A percentile compares a stretch with the other conserved stretches of the same genome.
Evolutionary conservation across 2,888 invertebrate species (phyloP).

Genomic region (Orchestes rusci): DNA sequence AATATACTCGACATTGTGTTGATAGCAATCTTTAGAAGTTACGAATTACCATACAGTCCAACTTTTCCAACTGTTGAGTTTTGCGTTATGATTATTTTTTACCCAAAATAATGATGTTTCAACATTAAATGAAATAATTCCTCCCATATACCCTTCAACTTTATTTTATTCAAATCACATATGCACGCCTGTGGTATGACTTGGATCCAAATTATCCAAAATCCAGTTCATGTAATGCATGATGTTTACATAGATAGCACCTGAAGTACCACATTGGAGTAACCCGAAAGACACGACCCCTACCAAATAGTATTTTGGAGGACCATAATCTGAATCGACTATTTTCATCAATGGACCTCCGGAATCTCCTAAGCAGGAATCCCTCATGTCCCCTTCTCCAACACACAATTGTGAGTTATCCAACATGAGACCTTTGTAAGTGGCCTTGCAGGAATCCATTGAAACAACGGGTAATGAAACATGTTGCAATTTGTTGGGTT

Average conservation of each 20-base stretch:
- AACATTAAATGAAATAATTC: too few species aligned
- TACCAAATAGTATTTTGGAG: slow-evolving; percentile 46
- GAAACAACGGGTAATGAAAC: slow-evolving; percentile 20
- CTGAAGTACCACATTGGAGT: slow-evolving; percentile 45
- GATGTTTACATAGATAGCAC: slow-evolving; percentile 63
- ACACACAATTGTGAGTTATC: slow-evolving; percentile 24
- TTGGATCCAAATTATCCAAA: slow-evolving; percentile 41
- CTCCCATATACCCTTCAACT: too few species aligned
- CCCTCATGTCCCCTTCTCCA: slow-evolving; percentile 37
- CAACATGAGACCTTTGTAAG: slow-evolving; percentile 9
- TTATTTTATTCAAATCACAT: too few species aligned
- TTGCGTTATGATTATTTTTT: too few species aligned
- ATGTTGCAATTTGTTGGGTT: slow-evolving; percentile 18
- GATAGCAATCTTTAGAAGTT: too few species aligned
- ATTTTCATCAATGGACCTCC: slow-evolving; percentile 54
- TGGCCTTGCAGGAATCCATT: slow-evolving; percentile 14
- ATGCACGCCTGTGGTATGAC: too few species aligned
- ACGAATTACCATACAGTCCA: too few species aligned
- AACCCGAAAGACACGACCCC: slow-evolving; percentile 50
- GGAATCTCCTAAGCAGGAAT: slow-evolving; percentile 61
- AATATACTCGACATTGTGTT: too few species aligned
- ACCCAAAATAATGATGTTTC: too few species aligned
- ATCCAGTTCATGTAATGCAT: slow-evolving; percentile 60
- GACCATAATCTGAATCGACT: slow-evolving; percentile 36
- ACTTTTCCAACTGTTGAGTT: too few species aligned